Base-by-base conservation (phyloP, 2,888 invertebrate species). In the Cephus spinipes region DNA sequence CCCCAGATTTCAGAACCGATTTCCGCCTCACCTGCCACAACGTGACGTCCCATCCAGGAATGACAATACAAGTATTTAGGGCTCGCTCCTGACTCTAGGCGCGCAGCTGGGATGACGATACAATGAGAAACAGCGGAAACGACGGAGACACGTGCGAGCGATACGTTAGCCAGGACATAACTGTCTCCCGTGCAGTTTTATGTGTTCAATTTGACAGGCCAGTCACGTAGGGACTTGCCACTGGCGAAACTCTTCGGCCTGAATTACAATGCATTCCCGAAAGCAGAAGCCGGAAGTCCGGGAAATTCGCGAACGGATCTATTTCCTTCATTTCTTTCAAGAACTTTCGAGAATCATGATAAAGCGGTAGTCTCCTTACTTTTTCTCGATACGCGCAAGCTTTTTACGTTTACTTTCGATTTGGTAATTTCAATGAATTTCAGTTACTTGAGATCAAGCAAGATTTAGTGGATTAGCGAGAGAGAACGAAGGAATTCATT, bases 181-280 rank as follows among this genome's bases (percentile, higher is more conserved):
- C 89, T 87, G 90, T 90, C 90, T 90, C 87, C 81, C 83, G 82
- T 83, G 85, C 86, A 91, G 89, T 91, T 91, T 91, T 91, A 91
- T 90, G 87, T 88, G 89, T 88, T 90, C 89, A 90, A 89, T 89
- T 91, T 91, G 91, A 90, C 88, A 91, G 87, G 88, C 91, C 81
- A 75, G 82, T 87, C 91, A 91, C 91, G 91, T 91, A 91, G 87
- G 75, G 82, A 89, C 89, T 90, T 90, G 89, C 90, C 88, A 87
- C 90, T 89, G 88, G 88, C 88, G 89, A 90, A 90, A 90, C 89
- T 87, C 88, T 89, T 90, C 88, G 87, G 87, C 85, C 82, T 85
- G 91, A 91, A 91, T 91, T 90, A 91, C 91, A 90, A 91, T 90
- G 89, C 87, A 86, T 85, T 40, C n/a, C 34, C n/a, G 33, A 71